Evolutionary conservation across 2,888 invertebrate genomes (phyloP).

Genomic region (Omphaloscelis lunosa): DNA sequence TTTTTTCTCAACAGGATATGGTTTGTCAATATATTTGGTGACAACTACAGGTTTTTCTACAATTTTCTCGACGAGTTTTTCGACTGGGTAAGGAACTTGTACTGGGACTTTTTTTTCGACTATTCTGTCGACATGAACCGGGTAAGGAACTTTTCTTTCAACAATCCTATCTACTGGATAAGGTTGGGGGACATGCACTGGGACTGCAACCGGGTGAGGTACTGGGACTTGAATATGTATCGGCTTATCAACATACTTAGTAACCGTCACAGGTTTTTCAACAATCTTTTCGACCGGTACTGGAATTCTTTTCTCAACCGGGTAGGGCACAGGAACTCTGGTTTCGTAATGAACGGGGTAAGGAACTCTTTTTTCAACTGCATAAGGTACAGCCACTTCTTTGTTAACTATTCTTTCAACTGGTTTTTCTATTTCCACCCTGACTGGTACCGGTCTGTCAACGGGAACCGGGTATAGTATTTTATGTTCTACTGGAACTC

Average conservation of each 20-base stretch:
- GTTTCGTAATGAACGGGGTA: constrained; percentile 86
- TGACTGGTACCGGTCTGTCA: constrained; percentile 84
- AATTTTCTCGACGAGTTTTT: constrained; percentile 87
- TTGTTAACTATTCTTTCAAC: constrained; percentile 81
- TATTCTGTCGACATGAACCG: constrained; percentile 85
- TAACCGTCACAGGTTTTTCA: constrained; percentile 90
- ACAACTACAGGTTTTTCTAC: constrained; percentile 91
- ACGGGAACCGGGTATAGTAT: constrained; percentile 82
- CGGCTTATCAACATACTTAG: constrained; percentile 85
- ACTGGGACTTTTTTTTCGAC: constrained; percentile 87
- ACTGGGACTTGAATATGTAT: constrained; percentile 84
- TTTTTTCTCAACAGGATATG: constrained; percentile 87
- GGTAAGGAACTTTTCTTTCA: constrained; percentile 87
- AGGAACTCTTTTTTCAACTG: constrained; percentile 88
- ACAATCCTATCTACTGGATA: constrained; percentile 90
- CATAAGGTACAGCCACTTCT: constrained; percentile 86
- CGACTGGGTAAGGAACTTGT: constrained; percentile 87
- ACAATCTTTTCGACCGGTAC: constrained; percentile 88
- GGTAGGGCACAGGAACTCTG: constrained; percentile 87
- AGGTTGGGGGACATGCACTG: constrained; percentile 83
- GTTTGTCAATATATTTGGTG: constrained; percentile 85
- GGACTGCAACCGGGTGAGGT: constrained; percentile 82
- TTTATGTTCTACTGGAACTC: constrained; percentile 82
- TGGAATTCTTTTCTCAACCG: constrained; percentile 85
- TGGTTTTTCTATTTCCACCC: constrained; percentile 86